These are phyloP conservation scores for Jordanella pulchra DNA, from an alignment of 2,797 vertebrate genomes.

Conservation along the genomic window DNA sequence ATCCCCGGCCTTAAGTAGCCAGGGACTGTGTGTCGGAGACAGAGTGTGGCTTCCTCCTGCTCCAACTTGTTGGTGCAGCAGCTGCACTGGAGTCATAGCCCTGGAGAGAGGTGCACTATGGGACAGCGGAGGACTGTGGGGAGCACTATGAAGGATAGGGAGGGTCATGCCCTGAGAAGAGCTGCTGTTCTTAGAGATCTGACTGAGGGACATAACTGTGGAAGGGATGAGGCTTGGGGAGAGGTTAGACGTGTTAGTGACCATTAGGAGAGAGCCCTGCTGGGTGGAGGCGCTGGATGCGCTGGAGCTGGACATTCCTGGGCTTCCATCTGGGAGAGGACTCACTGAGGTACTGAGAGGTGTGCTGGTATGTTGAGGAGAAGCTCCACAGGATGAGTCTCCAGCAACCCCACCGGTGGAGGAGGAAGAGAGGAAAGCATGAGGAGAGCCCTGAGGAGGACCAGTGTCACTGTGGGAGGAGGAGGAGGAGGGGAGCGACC, in stretches of 20 bases:
- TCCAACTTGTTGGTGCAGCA: constrained; percentile 70
- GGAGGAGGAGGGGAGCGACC: constrained; percentile 52
- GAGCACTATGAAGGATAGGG: constrained; percentile 72
- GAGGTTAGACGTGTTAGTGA: constrained; percentile 70
- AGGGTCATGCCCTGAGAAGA: constrained; percentile 75
- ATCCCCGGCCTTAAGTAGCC: constrained; percentile 74
- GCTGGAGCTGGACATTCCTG: constrained; percentile 49
- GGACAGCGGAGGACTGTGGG: constrained; percentile 81
- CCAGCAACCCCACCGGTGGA: constrained; percentile 52
- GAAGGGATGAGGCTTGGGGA: constrained; percentile 78
- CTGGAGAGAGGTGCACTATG: constrained; percentile 83
- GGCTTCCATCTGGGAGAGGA: constrained; percentile 51
- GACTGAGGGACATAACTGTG: constrained; percentile 73
- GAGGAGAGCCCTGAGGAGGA: constrained; percentile 65
- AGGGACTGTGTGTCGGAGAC: constrained; percentile 66
- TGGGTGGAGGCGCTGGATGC: constrained; percentile 52
- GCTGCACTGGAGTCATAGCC: constrained; percentile 80
- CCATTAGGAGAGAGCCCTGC: constrained; percentile 60
- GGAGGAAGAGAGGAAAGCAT: constrained; percentile 55
- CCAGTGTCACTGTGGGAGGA: constrained; percentile 66
- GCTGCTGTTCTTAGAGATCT: constrained; percentile 60
- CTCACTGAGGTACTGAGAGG: constrained; percentile 49
- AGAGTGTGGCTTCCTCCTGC: constrained; percentile 55
- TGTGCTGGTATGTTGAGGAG: constrained; percentile 64
- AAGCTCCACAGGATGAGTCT: constrained; percentile 51